These are phyloP conservation scores for Monomorium pharaonis DNA, from an alignment of 1,140 invertebrate genomes.

Conservation along the genomic window DNA sequence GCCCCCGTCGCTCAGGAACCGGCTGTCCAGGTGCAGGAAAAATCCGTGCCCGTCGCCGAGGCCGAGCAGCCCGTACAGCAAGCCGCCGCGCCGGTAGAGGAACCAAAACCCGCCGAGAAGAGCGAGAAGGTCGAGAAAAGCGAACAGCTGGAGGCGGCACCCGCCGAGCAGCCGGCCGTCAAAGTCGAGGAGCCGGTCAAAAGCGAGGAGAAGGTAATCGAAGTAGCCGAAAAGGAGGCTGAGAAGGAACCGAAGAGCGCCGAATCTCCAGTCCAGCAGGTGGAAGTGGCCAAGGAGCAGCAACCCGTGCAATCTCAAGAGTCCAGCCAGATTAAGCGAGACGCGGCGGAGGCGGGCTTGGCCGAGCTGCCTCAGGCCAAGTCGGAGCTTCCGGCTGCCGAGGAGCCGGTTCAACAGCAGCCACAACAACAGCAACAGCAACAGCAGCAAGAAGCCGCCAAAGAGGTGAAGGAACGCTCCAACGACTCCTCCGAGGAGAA, in stretches of 20 bases:
- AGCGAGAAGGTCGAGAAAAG: conserved; percentile 63
- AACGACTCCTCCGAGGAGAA: conserved; percentile 65
- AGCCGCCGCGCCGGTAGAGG: not conserved
- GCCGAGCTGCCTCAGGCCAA: conserved; percentile 43
- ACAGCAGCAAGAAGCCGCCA: conserved; percentile 35
- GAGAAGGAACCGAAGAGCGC: conserved; percentile 57
- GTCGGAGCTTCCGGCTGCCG: conserved; percentile 2
- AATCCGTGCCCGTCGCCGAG: conserved; percentile 30
- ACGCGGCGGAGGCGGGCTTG: conserved; percentile 30
- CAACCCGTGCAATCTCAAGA: conserved; percentile 36
- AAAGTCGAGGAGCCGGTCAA: conserved; percentile 54
- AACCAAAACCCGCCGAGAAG: conserved; percentile 43
- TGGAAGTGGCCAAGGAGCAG: not conserved
- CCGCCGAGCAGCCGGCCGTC: conserved; percentile 65
- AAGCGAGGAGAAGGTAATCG: conserved; percentile 55
- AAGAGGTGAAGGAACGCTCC: conserved; percentile 59
- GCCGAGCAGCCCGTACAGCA: conserved; percentile 35
- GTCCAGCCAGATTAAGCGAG: conserved; percentile 58
- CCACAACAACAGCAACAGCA: conserved; percentile 3
- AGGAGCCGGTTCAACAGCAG: conserved; percentile 46
- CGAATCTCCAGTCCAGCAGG: conserved; percentile 52
- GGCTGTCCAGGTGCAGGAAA: not conserved
- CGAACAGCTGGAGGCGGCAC: conserved; percentile 58
- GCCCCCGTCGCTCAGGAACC: conserved; percentile 45
- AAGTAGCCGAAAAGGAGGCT: not conserved